phyloP scores from a whole-genome alignment of 2,113 vertebrate species.

The Mastomys coucha region DNA sequence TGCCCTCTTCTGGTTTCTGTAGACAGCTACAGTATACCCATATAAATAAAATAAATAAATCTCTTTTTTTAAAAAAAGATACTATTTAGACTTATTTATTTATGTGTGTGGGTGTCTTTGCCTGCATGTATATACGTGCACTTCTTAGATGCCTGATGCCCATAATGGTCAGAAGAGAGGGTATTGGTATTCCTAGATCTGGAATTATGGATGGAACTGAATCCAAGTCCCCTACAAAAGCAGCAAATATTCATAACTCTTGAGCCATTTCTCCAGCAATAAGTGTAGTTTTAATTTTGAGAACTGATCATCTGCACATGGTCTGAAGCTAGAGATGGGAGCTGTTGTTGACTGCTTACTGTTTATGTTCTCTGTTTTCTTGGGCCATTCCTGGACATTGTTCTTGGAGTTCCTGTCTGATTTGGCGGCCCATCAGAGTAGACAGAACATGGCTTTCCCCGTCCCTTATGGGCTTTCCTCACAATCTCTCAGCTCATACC shows the following conservation, averaged over 20 bases:
- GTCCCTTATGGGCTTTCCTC: neutral
- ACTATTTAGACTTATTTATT: neutral
- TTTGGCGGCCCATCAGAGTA: neutral
- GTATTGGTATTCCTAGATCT: neutral
- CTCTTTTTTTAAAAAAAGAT: no score
- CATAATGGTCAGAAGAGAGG: neutral
- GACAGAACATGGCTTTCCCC: neutral
- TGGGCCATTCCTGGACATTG: neutral
- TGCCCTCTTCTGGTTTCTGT: no score
- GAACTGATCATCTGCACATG: neutral
- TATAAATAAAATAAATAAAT: no score
- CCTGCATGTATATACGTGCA: neutral
- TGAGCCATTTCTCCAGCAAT: neutral
- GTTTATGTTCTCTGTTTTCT: neutral
- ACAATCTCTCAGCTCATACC: neutral
- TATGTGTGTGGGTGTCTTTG: neutral
- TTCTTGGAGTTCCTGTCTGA: neutral
- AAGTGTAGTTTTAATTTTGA: neutral
- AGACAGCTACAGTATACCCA: no score
- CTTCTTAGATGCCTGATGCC: neutral
- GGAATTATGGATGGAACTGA: neutral
- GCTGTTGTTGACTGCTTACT: neutral
- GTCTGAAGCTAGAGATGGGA: neutral
- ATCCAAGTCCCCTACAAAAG: neutral
- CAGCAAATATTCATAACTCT: neutral